Percentiles rank a stretch among this genome's conserved stretches.
phyloP scores from a whole-genome alignment of 2,888 invertebrate species.

The Strigamia maritima region DNA sequence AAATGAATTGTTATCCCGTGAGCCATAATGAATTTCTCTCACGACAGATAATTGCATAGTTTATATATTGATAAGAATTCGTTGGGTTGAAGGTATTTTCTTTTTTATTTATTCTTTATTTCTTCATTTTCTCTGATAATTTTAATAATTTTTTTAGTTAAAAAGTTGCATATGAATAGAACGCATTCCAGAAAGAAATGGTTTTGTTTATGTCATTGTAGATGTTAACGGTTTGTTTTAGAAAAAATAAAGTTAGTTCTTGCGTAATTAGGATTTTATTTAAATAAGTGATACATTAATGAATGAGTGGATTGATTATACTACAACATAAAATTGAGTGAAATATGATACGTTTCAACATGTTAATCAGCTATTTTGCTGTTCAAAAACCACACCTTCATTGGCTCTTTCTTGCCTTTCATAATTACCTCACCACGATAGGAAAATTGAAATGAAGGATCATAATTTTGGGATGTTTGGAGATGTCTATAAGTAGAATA shows the following conservation, averaged over 20 bases:
- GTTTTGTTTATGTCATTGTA: slow-evolving; percentile 12
- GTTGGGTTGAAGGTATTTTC: not conserved
- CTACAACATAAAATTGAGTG: too few species aligned
- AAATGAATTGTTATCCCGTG: too few species aligned
- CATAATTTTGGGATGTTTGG: slow-evolving; percentile 74
- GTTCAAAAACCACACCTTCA: slow-evolving; percentile 93
- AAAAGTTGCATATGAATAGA: slow-evolving; percentile 8
- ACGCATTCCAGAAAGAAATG: slow-evolving; percentile 12
- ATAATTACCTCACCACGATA: slow-evolving; percentile 84
- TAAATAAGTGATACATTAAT: not conserved
- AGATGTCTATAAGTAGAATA: slow-evolving; percentile 64
- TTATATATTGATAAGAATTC: not conserved
- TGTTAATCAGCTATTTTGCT: too few species aligned
- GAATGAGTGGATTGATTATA: too few species aligned
- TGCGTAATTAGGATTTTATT: not conserved
- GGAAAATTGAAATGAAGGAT: slow-evolving; percentile 77
- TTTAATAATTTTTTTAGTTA: not conserved
- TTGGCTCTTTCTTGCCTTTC: slow-evolving; percentile 91
- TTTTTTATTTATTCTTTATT: not conserved
- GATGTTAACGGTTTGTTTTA: slow-evolving; percentile 25
- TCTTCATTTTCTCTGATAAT: not conserved
- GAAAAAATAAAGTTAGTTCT: slow-evolving; percentile 23
- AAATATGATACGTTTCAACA: too few species aligned
- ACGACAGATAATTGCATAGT: too few species aligned
- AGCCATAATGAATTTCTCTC: too few species aligned